Base-by-base conservation (phyloP, 2,888 invertebrate species). In the Alloplasta piceator region DNA sequence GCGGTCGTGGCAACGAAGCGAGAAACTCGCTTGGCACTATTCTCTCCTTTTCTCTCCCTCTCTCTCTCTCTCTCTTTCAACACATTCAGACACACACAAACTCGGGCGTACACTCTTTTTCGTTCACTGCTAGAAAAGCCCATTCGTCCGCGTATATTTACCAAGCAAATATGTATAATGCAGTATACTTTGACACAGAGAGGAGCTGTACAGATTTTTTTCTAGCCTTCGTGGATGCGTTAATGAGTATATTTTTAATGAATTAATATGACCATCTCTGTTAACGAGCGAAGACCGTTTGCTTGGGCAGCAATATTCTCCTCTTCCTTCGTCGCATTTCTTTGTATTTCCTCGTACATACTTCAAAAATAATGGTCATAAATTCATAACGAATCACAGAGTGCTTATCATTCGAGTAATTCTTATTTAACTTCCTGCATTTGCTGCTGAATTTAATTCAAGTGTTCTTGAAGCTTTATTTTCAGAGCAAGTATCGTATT, bases 1-100 rank as follows among this genome's bases (percentile, higher is more conserved):
- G 80, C 80, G 61, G 66, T 80, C 63, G 79, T 80, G 61, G 77
- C 80, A 80, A 80, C 82, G 68, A 56, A 71, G 82, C 82, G 78
- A 80, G 76, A 75, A 78, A 83, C 77, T 70, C 74, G 52, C 58
- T 72, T 6, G 71, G 75, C 63, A 55, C 60, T 60, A 58, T 73
- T 39, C 64, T 38, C 12, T 48, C 75, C 12, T 36, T 52, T 46
- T 12, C 68, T 43, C 50, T 39, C 56, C 50, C 63, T 39, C 50
- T 48, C 71, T 58, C 12, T n/a, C 66, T 9, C 38, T 48, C 77
- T 46, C 52, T 38, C 43, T 10, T 63, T 39, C 43, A 10, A 12
- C 26, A 41, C 26, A 16, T 36, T 1, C 36, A 12, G 46, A 52
- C 46, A 36, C 9, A 61, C 26, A 63, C 41, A 63, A 16, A 12